Percentiles rank a stretch among this genome's conserved stretches.
phyloP scores from a whole-genome alignment of 2,888 invertebrate genomes.

The Antheraea yamamai region DNA sequence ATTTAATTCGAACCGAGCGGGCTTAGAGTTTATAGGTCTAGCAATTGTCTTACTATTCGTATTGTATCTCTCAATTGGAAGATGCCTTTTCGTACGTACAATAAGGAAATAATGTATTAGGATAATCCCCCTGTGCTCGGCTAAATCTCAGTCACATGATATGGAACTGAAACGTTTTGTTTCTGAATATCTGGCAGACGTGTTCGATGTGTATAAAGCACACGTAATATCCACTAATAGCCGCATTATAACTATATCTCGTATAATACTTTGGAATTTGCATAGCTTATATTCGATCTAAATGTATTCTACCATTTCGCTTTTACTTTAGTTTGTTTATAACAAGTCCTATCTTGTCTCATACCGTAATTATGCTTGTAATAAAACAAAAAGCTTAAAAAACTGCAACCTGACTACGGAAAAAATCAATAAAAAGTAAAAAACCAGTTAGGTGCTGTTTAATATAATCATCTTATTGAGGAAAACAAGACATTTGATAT shows the following conservation, averaged over 20 bases:
- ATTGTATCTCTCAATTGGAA: constrained; percentile 23
- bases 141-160: constrained; percentile 40
- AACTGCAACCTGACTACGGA: too few species aligned
- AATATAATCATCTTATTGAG: too few species aligned
- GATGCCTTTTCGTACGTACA: constrained; percentile 32
- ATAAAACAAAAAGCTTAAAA: too few species aligned
- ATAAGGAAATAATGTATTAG: constrained; percentile 39
- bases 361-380: too few species aligned
- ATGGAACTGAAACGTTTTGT: constrained; percentile 25
- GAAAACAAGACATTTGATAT: too few species aligned
- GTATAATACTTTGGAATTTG: neutral
- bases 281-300: neutral
- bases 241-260: neutral
- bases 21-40: neutral
- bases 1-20: too few species aligned
- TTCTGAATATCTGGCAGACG: neutral
- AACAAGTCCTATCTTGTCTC: neutral
- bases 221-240: constrained; percentile 1
- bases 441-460: too few species aligned
- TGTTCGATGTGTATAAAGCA: neutral
- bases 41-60: constrained; percentile 21
- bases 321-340: neutral
- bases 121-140: constrained; percentile 32
- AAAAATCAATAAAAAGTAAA: too few species aligned
- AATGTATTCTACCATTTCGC: neutral